These are phyloP conservation scores for Microtus montanus DNA, from an alignment of 2,113 vertebrate genomes.

Conservation along the genomic window DNA sequence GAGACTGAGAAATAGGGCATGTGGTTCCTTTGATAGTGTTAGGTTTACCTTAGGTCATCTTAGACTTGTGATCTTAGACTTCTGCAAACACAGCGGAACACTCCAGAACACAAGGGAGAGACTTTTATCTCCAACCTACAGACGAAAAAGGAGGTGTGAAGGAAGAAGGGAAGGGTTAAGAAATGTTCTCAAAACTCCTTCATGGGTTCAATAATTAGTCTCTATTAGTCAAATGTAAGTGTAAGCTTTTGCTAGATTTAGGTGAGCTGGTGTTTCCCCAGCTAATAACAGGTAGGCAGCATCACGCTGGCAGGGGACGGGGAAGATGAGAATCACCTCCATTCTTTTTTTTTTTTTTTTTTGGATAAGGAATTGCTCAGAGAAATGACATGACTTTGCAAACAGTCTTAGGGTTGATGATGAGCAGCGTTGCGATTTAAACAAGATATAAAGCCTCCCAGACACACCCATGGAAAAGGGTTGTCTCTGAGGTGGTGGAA, in stretches of 20 bases:
- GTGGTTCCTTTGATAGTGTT: neutral
- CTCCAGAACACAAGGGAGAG: neutral
- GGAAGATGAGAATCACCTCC: neutral
- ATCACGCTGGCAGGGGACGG: neutral
- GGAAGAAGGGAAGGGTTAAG: neutral
- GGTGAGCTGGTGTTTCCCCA: conserved; percentile 13
- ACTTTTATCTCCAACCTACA: conserved; percentile 4
- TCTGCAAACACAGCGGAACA: conserved; percentile 30
- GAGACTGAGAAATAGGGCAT: conserved; percentile 14
- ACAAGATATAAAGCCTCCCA: neutral
- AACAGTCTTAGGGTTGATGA: neutral
- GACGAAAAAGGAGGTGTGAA: neutral
- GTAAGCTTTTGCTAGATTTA: neutral
- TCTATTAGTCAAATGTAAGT: neutral
- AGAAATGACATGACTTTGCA: neutral
- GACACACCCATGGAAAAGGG: neutral
- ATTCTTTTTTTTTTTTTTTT: neutral
- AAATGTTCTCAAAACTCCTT: neutral
- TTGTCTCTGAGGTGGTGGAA: neutral
- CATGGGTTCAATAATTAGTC: neutral
- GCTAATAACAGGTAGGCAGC: neutral
- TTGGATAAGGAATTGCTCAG: neutral
- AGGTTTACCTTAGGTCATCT: neutral
- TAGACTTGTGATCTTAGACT: neutral
- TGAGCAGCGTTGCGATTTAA: neutral